These are phyloP conservation scores for Pygmarrhopalites habei DNA, from an alignment of 1,140 invertebrate genomes.

Conservation along the genomic window DNA sequence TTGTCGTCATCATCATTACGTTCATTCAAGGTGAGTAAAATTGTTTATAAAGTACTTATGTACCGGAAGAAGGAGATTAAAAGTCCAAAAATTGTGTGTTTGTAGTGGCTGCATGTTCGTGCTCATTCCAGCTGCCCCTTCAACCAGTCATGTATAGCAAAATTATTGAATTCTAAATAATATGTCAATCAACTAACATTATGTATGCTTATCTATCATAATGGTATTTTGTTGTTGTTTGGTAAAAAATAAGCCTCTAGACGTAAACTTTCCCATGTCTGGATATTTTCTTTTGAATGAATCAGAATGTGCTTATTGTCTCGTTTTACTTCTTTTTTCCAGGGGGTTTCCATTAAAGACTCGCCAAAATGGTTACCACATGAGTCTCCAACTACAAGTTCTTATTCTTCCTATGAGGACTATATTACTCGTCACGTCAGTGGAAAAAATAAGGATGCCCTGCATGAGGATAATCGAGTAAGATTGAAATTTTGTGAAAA, in stretches of 20 bases:
- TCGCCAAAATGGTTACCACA: neutral
- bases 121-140: conserved; percentile 58
- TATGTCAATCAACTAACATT: too few relatives aligned
- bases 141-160: neutral
- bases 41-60: too few relatives aligned
- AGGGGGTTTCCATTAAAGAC: conserved; percentile 4
- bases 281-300: neutral
- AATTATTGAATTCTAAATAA: neutral
- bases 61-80: too few relatives aligned
- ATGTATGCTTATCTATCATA: too few relatives aligned
- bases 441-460: conserved; percentile 64
- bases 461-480: conserved; percentile 58
- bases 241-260: too few relatives aligned
- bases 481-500: too few relatives aligned
- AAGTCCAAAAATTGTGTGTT: conserved; percentile 60
- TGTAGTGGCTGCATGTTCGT: conserved; percentile 91
- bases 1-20: conserved; percentile 61
- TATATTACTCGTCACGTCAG: conserved; percentile 85
- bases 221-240: too few relatives aligned
- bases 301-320: too few relatives aligned
- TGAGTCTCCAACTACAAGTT: conserved; percentile 53
- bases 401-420: conserved; percentile 74
- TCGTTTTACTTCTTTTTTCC: conserved; percentile 1
- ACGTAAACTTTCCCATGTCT: too few relatives aligned
- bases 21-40: too few relatives aligned